phyloP scores from a whole-genome alignment of 2,888 invertebrate genomes.

The Sisyra nigra region DNA sequence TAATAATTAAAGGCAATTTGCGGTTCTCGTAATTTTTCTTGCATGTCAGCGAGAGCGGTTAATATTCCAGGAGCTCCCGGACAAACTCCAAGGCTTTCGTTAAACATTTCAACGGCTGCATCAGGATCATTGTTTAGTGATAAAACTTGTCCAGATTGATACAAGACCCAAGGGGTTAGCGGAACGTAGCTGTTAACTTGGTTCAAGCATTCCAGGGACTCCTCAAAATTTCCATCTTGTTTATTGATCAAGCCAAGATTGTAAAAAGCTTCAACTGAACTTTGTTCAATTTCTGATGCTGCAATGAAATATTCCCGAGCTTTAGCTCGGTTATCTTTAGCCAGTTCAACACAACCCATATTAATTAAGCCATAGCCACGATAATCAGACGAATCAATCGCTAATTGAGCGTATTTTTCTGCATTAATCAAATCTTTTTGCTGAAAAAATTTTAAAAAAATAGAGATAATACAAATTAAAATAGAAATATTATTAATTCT shows the following conservation, averaged over 20 bases:
- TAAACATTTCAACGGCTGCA: constrained; percentile 45
- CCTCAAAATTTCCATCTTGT: constrained; percentile 47
- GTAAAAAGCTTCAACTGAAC: constrained; percentile 70
- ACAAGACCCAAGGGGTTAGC: constrained; percentile 44
- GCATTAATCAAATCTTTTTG: constrained; percentile 68
- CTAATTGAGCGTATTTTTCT: constrained; percentile 55
- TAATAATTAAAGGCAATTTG: constrained; percentile 77
- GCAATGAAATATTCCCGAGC: constrained; percentile 56
- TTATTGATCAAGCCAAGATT: constrained; percentile 63
- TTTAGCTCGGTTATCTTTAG: constrained; percentile 48
- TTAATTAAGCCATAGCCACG: constrained; percentile 75
- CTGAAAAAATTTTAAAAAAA: constrained; percentile 28
- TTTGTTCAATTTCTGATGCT: constrained; percentile 64
- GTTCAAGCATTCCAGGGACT: constrained; percentile 64
- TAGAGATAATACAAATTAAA: background rate
- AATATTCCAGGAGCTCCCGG: constrained; percentile 84
- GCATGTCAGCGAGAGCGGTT: constrained; percentile 77
- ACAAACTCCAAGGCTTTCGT: constrained; percentile 65
- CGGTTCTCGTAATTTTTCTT: constrained; percentile 79
- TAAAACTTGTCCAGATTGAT: constrained; percentile 63
- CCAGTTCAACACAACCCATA: constrained; percentile 63
- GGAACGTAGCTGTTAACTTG: constrained; percentile 40
- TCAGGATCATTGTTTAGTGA: constrained; percentile 46
- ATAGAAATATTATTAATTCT: background rate
- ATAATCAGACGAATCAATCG: constrained; percentile 56